Evolutionary conservation across 2,113 vertebrate species (phyloP).

Genomic region (Datnioides undecimradiatus): DNA sequence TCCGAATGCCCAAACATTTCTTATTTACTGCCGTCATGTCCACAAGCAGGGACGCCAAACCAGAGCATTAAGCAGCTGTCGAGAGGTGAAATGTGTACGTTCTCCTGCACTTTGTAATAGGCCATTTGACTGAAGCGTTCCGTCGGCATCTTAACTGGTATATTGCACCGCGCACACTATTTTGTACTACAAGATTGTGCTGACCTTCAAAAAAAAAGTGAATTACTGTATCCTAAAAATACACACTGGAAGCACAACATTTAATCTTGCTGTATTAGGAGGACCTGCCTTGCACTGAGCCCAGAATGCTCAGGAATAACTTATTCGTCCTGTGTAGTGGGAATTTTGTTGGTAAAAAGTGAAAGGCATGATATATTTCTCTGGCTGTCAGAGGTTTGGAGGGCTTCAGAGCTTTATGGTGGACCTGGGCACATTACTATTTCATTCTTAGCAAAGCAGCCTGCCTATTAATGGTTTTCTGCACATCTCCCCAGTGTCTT

Average conservation of each 20-base stretch:
- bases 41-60: constrained; percentile 16
- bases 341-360: constrained; percentile 30
- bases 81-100: constrained; percentile 21
- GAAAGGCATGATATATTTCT: constrained; percentile 43
- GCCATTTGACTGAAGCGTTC: constrained; percentile 24
- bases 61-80: constrained; percentile 40
- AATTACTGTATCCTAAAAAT: constrained; percentile 31
- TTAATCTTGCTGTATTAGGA: constrained; percentile 35
- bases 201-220: constrained; percentile 33
- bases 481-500: constrained; percentile 2
- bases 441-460: constrained; percentile 24
- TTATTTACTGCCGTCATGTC: constrained; percentile 37
- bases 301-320: constrained; percentile 1
- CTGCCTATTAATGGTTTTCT: constrained; percentile 8
- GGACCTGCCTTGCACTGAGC: background rate
- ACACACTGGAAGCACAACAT: constrained; percentile 29
- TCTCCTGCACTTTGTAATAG: background rate
- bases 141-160: background rate
- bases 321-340: background rate
- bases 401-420: constrained; percentile 50
- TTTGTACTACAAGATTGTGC: constrained; percentile 28
- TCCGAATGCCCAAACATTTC: constrained; percentile 28
- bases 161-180: constrained; percentile 4
- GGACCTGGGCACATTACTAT: constrained; percentile 40
- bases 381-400: constrained; percentile 50